Conservation (phyloP, 2,797 vertebrate species). For the Danio jaintianensis region DNA sequence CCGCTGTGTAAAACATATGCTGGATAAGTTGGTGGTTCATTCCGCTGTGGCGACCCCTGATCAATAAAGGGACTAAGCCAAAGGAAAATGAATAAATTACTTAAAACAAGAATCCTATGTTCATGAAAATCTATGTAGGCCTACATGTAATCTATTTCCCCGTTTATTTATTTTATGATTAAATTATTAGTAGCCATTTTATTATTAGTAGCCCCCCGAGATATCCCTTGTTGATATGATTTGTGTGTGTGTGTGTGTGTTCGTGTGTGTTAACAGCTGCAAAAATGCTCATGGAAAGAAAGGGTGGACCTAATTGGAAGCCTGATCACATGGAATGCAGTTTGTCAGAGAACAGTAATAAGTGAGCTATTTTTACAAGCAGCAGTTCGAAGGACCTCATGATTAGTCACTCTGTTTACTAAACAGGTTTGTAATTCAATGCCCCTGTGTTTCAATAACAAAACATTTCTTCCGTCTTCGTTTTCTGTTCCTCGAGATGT, state of each 20-base stretch:
- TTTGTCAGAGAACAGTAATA: conserved; percentile 14
- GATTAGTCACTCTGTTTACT: conserved; percentile 18
- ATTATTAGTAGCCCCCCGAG: too few species aligned
- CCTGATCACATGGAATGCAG: conserved; percentile 11
- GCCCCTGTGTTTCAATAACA: neutral
- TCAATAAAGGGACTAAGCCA: too few species aligned
- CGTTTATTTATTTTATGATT: too few species aligned
- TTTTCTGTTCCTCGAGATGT: neutral
- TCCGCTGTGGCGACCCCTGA: too few species aligned
- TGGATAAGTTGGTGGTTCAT: too few species aligned
- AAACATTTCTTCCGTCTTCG: neutral
- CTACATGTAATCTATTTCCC: too few species aligned
- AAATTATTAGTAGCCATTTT: too few species aligned
- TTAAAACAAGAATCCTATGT: too few species aligned
- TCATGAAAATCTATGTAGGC: too few species aligned
- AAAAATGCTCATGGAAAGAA: neutral
- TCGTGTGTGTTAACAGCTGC: conserved; percentile 13
- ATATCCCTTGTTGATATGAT: too few species aligned
- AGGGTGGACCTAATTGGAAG: neutral
- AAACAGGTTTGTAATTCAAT: conserved; percentile 8
- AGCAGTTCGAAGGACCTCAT: neutral
- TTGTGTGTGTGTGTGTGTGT: neutral
- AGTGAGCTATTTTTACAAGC: conserved; percentile 30
- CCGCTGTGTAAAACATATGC: too few species aligned
- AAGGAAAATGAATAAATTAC: too few species aligned